phyloP scores from a whole-genome alignment of 2,797 vertebrate species.

The Melopsittacus undulatus region DNA sequence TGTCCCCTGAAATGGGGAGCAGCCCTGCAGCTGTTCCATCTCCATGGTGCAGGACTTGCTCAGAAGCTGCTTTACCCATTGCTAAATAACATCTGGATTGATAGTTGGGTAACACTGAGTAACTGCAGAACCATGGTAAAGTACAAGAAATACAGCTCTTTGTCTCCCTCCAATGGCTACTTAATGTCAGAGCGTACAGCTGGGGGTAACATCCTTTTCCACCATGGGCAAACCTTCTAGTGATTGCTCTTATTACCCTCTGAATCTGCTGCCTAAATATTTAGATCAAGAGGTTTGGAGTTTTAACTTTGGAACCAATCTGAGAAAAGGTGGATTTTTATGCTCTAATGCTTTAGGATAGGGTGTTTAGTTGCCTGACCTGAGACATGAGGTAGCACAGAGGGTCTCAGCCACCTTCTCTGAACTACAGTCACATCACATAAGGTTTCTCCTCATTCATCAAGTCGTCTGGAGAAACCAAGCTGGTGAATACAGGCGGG shows the following conservation, averaged over 20 bases:
- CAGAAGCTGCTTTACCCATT: not conserved
- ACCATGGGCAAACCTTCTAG: not conserved
- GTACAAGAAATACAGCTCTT: not conserved
- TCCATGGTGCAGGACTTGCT: not conserved
- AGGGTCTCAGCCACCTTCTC: not conserved
- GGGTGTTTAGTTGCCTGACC: not conserved
- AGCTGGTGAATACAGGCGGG: not conserved
- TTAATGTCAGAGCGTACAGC: not conserved
- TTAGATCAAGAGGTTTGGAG: not conserved
- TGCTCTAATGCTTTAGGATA: fast-evolving
- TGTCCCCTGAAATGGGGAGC: not conserved
- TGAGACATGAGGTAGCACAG: not conserved
- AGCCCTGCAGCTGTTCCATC: not conserved
- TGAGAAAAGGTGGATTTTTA: not conserved
- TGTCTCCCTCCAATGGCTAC: not conserved
- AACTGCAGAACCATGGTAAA: not conserved
- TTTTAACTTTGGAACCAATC: not conserved
- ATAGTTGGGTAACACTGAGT: not conserved
- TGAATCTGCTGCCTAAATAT: not conserved
- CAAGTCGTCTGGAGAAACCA: not conserved
- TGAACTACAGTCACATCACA: not conserved
- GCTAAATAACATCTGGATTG: not conserved
- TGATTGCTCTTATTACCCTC: not conserved
- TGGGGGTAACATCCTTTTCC: not conserved
- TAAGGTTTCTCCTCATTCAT: not conserved